A percentile compares a stretch with the other conserved stretches of the same genome.
Conservation (phyloP, 1,140 invertebrate species). For the Brachionus plicatilis region DNA sequence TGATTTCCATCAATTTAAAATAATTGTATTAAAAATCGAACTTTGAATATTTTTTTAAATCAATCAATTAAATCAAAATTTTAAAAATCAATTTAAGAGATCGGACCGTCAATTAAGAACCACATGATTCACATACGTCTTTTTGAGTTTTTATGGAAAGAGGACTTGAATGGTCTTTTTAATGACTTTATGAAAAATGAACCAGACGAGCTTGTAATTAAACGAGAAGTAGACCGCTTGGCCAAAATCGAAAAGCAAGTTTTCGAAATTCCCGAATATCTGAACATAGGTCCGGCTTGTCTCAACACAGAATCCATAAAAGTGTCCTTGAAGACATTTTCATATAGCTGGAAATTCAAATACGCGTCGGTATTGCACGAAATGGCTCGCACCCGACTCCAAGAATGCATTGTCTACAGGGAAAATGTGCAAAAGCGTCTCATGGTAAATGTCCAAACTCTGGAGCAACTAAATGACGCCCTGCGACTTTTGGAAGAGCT, state of each 20-base stretch:
- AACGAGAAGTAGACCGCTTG: slow-evolving; percentile 41
- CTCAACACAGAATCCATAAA: slow-evolving; percentile 51
- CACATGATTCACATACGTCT: slow-evolving; percentile 54
- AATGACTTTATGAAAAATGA: slow-evolving; percentile 52
- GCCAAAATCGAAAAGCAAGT: slow-evolving; percentile 49
- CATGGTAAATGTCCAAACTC: slow-evolving; percentile 49
- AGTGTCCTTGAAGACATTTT: slow-evolving; percentile 54
- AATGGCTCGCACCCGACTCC: slow-evolving; percentile 52
- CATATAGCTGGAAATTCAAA: slow-evolving; percentile 54
- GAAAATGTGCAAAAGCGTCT: slow-evolving; percentile 49
- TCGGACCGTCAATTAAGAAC: slow-evolving; percentile 47
- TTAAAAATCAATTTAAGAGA: slow-evolving; percentile 44
- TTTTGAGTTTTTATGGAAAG: slow-evolving; percentile 56
- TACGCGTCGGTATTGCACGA: slow-evolving; percentile 54
- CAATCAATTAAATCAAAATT: too few relatives aligned
- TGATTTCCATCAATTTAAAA: too few relatives aligned
- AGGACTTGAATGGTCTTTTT: slow-evolving; percentile 54
- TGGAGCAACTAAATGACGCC: slow-evolving; percentile 54
- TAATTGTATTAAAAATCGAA: too few relatives aligned
- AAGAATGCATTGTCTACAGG: slow-evolving; percentile 50
- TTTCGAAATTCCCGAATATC: slow-evolving; percentile 47
- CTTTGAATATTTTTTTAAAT: too few relatives aligned
- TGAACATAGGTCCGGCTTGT: slow-evolving; percentile 51
- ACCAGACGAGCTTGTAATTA: slow-evolving; percentile 49
- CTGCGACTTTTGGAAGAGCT: slow-evolving; percentile 54